A percentile compares a stretch with the other conserved stretches of the same genome.
Evolutionary conservation across 92 coral and sea anemone species (phyloP).

Genomic region (Montipora capitata): DNA sequence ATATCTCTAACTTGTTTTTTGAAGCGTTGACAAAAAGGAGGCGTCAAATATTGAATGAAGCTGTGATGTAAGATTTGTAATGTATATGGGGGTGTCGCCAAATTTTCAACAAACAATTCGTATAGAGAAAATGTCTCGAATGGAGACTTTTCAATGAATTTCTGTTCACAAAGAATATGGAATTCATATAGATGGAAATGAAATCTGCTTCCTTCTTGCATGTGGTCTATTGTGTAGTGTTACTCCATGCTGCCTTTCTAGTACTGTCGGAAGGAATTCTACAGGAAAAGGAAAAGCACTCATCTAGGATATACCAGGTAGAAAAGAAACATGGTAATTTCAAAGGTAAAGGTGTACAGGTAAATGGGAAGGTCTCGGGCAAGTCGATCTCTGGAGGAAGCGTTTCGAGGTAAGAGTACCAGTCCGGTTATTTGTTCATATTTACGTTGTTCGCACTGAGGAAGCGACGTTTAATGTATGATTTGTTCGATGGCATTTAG

Average conservation of each 20-base stretch:
- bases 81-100: background rate
- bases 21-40: conserved; percentile 38
- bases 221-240: conserved; percentile 10
- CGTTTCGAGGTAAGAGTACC: conserved; percentile 6
- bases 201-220: conserved; percentile 15
- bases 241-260: conserved; percentile 6
- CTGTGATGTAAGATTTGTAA: conserved; percentile 67
- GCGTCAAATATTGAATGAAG: conserved; percentile 39
- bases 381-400: background rate
- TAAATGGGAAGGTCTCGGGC: background rate
- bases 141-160: background rate
- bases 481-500: too few species aligned
- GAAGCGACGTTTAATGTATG: too few species aligned
- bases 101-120: background rate
- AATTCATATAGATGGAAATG: conserved; percentile 34
- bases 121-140: background rate
- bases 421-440: too few species aligned
- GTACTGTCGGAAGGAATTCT: conserved; percentile 26
- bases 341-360: background rate
- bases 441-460: too few species aligned
- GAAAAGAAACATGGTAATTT: conserved; percentile 8
- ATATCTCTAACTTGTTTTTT: conserved; percentile 34
- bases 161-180: conserved; percentile 15
- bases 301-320: background rate
- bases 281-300: background rate